phyloP scores from a whole-genome alignment of 2,797 vertebrate species.

The Schizothorax lantsangensis region DNA sequence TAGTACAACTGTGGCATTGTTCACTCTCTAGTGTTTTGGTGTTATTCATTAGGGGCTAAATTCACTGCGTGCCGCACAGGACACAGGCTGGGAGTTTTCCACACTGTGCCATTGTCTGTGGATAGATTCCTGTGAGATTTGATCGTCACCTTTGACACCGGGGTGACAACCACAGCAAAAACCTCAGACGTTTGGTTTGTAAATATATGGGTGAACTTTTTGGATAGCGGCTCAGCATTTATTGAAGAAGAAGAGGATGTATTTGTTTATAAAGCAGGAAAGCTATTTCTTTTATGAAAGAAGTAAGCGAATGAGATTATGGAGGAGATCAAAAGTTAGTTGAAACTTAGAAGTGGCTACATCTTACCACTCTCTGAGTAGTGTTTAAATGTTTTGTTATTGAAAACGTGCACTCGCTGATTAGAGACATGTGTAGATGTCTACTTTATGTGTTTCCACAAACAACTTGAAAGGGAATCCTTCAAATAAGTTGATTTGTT shows the following conservation, averaged over 20 bases:
- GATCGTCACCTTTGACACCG: slow-evolving; percentile 51
- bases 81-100: slow-evolving; percentile 27
- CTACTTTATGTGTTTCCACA: slow-evolving; percentile 17
- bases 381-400: slow-evolving; percentile 22
- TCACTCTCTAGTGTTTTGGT: slow-evolving; percentile 35
- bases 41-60: slow-evolving; percentile 46
- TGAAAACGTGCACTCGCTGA: slow-evolving; percentile 1
- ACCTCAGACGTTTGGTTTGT: slow-evolving; percentile 23
- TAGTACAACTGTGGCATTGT: slow-evolving; percentile 54
- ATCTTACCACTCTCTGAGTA: not conserved
- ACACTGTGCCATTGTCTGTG: slow-evolving; percentile 53
- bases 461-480: slow-evolving; percentile 30
- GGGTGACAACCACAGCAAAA: slow-evolving; percentile 29
- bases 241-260: not conserved
- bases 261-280: not conserved
- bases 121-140: slow-evolving; percentile 50
- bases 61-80: slow-evolving; percentile 50
- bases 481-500: slow-evolving; percentile 25
- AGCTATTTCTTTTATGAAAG: not conserved
- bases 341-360: slow-evolving; percentile 21
- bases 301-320: not conserved
- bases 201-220: slow-evolving; percentile 25
- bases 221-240: not conserved
- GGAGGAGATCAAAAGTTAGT: slow-evolving; percentile 4
- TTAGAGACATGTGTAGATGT: slow-evolving; percentile 17